Evolutionary conservation across 2,113 vertebrate species (phyloP).

Genomic region (Pedionomus torquatus): DNA sequence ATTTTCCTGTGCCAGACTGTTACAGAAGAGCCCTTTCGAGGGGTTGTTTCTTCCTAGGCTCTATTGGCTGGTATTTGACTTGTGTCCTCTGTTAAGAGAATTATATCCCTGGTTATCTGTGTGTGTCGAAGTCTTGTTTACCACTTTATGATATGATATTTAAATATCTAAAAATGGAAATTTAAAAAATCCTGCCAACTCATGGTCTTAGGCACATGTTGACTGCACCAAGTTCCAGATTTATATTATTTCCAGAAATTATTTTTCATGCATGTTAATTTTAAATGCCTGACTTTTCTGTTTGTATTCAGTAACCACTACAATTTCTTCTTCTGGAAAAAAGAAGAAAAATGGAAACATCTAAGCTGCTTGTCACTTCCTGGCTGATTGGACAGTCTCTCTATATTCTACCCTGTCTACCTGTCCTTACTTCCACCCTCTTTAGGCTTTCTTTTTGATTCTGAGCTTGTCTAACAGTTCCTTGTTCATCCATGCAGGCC

Average conservation of each 20-base stretch:
- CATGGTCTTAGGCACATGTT: neutral
- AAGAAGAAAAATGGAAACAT: neutral
- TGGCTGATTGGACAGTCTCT: no score
- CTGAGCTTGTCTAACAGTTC: no score
- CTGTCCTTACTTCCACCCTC: no score
- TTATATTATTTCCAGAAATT: neutral
- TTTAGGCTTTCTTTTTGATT: no score
- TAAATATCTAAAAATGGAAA: neutral
- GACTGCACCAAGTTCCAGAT: neutral
- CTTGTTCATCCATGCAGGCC: no score
- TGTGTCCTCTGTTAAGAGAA: neutral
- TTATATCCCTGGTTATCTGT: neutral
- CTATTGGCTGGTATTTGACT: neutral
- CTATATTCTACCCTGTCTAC: no score
- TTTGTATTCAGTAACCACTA: neutral
- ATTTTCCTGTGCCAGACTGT: neutral
- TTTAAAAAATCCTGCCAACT: neutral
- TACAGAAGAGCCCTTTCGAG: neutral
- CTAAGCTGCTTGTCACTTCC: no score
- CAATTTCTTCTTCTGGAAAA: neutral
- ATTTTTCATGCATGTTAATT: neutral
- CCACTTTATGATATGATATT: neutral
- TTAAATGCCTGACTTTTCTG: neutral
- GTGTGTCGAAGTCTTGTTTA: neutral
- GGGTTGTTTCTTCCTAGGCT: neutral